phyloP scores from a whole-genome alignment of 2,113 vertebrate species.

The Dunckerocampus dactyliophorus region DNA sequence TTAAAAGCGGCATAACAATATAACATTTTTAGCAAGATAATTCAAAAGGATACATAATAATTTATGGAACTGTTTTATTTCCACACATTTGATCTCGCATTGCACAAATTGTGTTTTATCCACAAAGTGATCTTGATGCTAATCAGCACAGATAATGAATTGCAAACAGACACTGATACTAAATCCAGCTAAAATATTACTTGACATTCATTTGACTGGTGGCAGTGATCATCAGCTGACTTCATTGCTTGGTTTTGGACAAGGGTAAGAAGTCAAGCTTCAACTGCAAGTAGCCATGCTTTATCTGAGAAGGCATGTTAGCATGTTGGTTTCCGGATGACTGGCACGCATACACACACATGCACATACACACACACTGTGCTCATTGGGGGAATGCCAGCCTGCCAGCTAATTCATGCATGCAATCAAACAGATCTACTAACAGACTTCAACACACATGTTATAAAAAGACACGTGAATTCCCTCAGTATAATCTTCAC shows the following conservation, averaged over 20 bases:
- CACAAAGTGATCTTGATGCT: not conserved
- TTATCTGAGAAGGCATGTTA: conserved; percentile 30
- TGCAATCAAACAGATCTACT: conserved; percentile 3
- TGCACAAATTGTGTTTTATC: not conserved
- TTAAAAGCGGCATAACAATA: not conserved
- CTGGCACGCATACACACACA: not conserved
- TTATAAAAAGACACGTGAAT: conserved; percentile 4
- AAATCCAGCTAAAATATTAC: not conserved
- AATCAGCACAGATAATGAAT: not conserved
- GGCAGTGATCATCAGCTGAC: conserved; percentile 18
- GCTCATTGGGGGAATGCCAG: not conserved
- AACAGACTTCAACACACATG: conserved; percentile 6
- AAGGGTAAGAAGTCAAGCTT: not conserved
- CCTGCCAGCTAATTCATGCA: conserved; percentile 16
- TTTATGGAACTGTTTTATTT: not conserved
- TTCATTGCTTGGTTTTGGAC: conserved; percentile 8
- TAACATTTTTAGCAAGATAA: not conserved
- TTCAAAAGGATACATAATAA: not conserved
- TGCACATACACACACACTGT: not conserved
- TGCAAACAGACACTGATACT: conserved; percentile 3
- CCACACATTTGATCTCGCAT: not conserved
- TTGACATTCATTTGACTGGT: not conserved
- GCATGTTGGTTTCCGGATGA: conserved; percentile 5
- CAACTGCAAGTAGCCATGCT: conserved; percentile 9
- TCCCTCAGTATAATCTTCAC: not conserved